Conservation (phyloP, 2,113 vertebrate species). For the Morone saxatilis region DNA sequence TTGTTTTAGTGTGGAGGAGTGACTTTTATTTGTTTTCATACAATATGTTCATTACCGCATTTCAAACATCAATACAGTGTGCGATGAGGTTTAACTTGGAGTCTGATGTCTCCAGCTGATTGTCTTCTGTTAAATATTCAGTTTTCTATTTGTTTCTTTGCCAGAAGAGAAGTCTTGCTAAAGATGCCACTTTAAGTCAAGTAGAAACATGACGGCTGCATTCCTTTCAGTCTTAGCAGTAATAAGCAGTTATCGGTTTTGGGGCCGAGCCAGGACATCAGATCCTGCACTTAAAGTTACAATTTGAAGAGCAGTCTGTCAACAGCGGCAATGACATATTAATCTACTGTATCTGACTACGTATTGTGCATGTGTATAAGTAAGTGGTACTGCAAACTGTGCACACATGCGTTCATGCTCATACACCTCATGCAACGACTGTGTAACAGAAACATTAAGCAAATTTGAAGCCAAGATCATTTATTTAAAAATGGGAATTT, state of each 20-base stretch:
- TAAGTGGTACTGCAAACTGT: constrained; percentile 7
- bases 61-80: constrained; percentile 39
- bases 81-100: constrained; percentile 58
- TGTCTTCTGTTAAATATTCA: constrained; percentile 51
- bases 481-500: constrained; percentile 77
- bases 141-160: constrained; percentile 66
- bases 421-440: constrained; percentile 31
- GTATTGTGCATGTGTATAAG: not conserved
- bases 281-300: constrained; percentile 35
- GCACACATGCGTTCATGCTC: constrained; percentile 4
- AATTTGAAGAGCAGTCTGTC: constrained; percentile 41
- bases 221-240: constrained; percentile 36
- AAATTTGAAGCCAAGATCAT: constrained; percentile 69
- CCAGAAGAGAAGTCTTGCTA: constrained; percentile 28
- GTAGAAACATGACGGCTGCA: constrained; percentile 58
- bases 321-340: constrained; percentile 49
- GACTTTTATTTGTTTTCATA: constrained; percentile 47
- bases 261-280: constrained; percentile 35
- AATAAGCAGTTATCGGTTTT: constrained; percentile 48
- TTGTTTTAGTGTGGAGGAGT: constrained; percentile 66
- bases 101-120: constrained; percentile 65
- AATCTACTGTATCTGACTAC: constrained; percentile 34
- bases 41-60: constrained; percentile 39
- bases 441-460: constrained; percentile 52
- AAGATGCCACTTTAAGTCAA: constrained; percentile 56